These are phyloP conservation scores for Tetheella fluctuosa DNA, from an alignment of 2,888 invertebrate genomes.

Conservation along the genomic window DNA sequence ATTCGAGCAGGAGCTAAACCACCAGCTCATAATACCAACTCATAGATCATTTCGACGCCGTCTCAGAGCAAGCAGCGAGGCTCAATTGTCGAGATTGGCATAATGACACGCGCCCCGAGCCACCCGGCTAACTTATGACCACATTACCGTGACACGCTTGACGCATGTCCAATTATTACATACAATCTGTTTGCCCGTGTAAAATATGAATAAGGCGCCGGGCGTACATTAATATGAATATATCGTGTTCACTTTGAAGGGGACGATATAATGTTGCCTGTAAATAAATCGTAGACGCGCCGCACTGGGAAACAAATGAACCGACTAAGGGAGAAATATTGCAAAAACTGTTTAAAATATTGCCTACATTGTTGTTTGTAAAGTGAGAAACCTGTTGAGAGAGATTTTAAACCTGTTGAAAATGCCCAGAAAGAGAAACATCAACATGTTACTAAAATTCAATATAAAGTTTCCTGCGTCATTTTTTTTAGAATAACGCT, in stretches of 20 bases:
- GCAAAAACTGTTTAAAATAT: slow-evolving; percentile 74
- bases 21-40: slow-evolving; percentile 65
- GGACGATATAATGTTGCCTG: slow-evolving; percentile 75
- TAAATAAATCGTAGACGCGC: slow-evolving; percentile 73
- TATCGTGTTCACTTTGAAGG: slow-evolving; percentile 68
- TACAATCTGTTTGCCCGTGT: slow-evolving; percentile 75
- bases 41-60: slow-evolving; percentile 68
- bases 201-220: slow-evolving; percentile 76
- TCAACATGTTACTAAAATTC: not conserved
- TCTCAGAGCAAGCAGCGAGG: slow-evolving; percentile 46
- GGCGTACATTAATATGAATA: slow-evolving; percentile 66
- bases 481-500: not conserved
- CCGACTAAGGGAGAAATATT: slow-evolving; percentile 71
- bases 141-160: slow-evolving; percentile 78
- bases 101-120: slow-evolving; percentile 74
- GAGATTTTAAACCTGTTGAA: slow-evolving; percentile 32
- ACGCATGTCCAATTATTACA: slow-evolving; percentile 82
- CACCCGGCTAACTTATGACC: slow-evolving; percentile 73
- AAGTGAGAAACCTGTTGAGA: slow-evolving; percentile 45
- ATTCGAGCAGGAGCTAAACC: slow-evolving; percentile 61
- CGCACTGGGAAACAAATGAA: slow-evolving; percentile 71
- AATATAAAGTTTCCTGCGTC: not conserved
- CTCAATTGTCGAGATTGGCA: slow-evolving; percentile 77
- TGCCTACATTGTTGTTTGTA: slow-evolving; percentile 63
- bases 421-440: slow-evolving; percentile 16